phyloP scores from a whole-genome alignment of 2,113 vertebrate species.

The human region DNA sequence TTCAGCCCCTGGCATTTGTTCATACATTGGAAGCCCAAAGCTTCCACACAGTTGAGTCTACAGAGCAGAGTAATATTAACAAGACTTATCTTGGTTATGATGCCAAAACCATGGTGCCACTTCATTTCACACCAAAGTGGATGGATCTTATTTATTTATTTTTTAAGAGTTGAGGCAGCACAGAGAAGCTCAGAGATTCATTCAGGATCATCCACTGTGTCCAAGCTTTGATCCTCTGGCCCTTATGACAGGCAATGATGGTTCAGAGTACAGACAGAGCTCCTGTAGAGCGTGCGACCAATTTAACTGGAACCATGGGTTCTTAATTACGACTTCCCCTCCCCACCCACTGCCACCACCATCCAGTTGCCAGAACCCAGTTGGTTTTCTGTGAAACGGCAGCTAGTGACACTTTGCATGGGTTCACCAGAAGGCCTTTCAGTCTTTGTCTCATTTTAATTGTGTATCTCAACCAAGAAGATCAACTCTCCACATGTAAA shows the following conservation, averaged over 20 bases:
- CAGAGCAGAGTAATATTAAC: not conserved
- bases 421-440: not conserved
- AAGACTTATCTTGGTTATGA: not conserved
- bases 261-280: not conserved
- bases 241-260: not conserved
- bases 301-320: not conserved
- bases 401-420: not conserved
- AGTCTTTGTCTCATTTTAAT: slow-evolving; percentile 25
- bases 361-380: slow-evolving; percentile 1
- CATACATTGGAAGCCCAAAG: not conserved
- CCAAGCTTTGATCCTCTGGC: not conserved
- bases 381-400: not conserved
- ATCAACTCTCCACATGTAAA: slow-evolving; percentile 16
- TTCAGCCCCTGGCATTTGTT: slow-evolving; percentile 8
- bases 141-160: slow-evolving; percentile 34
- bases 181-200: not conserved
- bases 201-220: not conserved
- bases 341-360: not conserved
- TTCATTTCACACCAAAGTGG: slow-evolving; percentile 46
- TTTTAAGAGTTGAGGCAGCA: slow-evolving; percentile 5
- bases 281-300: slow-evolving; percentile 4
- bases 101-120: slow-evolving; percentile 44
- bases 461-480: slow-evolving; percentile 2
- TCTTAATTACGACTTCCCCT: slow-evolving; percentile 25
- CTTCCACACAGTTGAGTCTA: slow-evolving; percentile 14